These are phyloP conservation scores for Hipparchia semele DNA, from an alignment of 2,888 invertebrate genomes.

Conservation along the genomic window DNA sequence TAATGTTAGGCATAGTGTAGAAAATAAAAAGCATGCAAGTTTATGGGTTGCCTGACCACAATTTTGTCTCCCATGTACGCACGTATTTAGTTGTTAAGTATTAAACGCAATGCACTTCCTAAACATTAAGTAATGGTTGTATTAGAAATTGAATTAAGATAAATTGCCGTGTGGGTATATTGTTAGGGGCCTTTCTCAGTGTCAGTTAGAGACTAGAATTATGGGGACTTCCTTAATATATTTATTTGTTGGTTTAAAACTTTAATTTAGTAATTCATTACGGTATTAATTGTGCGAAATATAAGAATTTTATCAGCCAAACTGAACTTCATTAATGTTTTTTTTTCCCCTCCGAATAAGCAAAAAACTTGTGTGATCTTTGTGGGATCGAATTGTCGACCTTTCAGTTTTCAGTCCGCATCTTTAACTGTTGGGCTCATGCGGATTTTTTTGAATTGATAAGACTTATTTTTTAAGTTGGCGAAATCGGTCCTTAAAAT, in stretches of 20 bases:
- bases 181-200: conserved; percentile 37
- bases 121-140: conserved; percentile 50
- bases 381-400: too few relatives aligned
- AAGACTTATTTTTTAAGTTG: too few relatives aligned
- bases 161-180: conserved; percentile 39
- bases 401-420: too few relatives aligned
- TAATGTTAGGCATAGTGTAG: too few relatives aligned
- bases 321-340: too few relatives aligned
- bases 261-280: conserved; percentile 35
- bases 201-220: conserved; percentile 32
- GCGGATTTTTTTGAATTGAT: too few relatives aligned
- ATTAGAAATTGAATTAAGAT: conserved; percentile 68
- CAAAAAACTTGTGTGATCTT: too few relatives aligned
- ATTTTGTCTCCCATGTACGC: conserved; percentile 12
- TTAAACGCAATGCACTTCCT: conserved; percentile 59
- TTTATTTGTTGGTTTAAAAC: conserved; percentile 31
- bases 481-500: too few relatives aligned
- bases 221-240: conserved; percentile 37
- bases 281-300: conserved; percentile 17
- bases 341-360: too few relatives aligned
- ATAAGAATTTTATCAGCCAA: background rate
- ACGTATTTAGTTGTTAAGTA: conserved; percentile 48
- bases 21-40: background rate
- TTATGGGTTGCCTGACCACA: background rate
- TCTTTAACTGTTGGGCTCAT: too few relatives aligned